phyloP scores from a whole-genome alignment of 2,888 invertebrate species.

The Lucinisca nassula region DNA sequence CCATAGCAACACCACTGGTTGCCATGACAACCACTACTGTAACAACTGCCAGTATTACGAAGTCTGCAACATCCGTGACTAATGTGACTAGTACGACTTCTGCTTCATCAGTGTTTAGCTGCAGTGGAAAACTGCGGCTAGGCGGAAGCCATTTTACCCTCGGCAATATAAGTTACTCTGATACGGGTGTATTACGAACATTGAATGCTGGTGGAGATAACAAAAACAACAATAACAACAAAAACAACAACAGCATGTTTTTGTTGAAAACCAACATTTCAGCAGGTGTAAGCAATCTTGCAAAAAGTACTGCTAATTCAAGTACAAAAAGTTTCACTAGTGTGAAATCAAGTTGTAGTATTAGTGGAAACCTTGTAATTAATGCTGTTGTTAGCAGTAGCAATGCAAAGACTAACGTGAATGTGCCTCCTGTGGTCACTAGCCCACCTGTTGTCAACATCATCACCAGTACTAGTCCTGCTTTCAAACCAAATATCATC shows the following conservation, averaged over 20 bases:
- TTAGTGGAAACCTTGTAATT: slow-evolving; percentile 10
- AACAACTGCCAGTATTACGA: slow-evolving; percentile 73
- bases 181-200: slow-evolving; percentile 55
- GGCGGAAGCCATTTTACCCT: slow-evolving; percentile 61
- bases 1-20: slow-evolving; percentile 61
- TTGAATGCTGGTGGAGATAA: slow-evolving; percentile 41
- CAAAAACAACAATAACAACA: slow-evolving; percentile 51
- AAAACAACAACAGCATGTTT: neutral
- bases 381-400: neutral
- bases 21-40: slow-evolving; percentile 69
- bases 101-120: slow-evolving; percentile 61
- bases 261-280: neutral
- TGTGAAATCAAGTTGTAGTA: slow-evolving; percentile 11
- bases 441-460: neutral
- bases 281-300: neutral
- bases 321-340: neutral
- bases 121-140: slow-evolving; percentile 19
- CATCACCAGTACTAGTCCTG: neutral
- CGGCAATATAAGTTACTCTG: slow-evolving; percentile 62
- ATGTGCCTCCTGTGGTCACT: neutral
- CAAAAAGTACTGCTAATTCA: neutral
- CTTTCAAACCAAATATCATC: neutral
- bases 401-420: neutral
- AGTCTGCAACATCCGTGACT: slow-evolving; percentile 71
- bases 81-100: slow-evolving; percentile 67